These are phyloP conservation scores for Pantala flavescens DNA, from an alignment of 1,140 invertebrate species.

Conservation along the genomic window DNA sequence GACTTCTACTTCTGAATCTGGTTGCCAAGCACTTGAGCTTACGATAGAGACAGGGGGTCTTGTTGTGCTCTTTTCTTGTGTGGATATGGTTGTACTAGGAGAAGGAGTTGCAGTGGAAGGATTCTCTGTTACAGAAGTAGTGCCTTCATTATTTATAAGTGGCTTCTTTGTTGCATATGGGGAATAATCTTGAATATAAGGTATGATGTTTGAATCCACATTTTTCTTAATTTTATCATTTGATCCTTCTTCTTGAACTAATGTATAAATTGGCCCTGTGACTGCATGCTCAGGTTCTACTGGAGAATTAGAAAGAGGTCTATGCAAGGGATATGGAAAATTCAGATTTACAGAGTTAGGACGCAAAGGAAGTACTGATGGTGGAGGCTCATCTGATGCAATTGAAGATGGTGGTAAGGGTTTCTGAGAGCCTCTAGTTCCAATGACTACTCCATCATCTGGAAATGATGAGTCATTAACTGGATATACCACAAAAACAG, in stretches of 20 bases:
- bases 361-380: not conserved
- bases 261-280: not conserved
- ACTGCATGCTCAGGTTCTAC: not conserved
- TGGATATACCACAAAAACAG: slow-evolving; percentile 54
- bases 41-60: not conserved
- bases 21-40: not conserved
- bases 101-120: not conserved
- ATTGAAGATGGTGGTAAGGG: slow-evolving; percentile 44
- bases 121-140: not conserved
- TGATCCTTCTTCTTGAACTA: slow-evolving; percentile 19
- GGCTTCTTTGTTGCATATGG: slow-evolving; percentile 36
- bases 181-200: slow-evolving; percentile 41
- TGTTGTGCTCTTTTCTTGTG: not conserved
- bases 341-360: not conserved
- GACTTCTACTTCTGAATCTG: slow-evolving; percentile 31
- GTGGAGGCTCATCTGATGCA: slow-evolving; percentile 10
- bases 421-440: slow-evolving; percentile 41
- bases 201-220: slow-evolving; percentile 34
- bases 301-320: slow-evolving; percentile 19
- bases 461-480: slow-evolving; percentile 39
- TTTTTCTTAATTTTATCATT: slow-evolving; percentile 25
- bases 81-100: slow-evolving; percentile 3
- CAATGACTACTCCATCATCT: slow-evolving; percentile 44
- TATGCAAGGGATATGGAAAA: slow-evolving; percentile 27
- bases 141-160: slow-evolving; percentile 22